These are phyloP conservation scores for Myotis daubentonii DNA, from an alignment of 2,797 vertebrate species.

Conservation along the genomic window DNA sequence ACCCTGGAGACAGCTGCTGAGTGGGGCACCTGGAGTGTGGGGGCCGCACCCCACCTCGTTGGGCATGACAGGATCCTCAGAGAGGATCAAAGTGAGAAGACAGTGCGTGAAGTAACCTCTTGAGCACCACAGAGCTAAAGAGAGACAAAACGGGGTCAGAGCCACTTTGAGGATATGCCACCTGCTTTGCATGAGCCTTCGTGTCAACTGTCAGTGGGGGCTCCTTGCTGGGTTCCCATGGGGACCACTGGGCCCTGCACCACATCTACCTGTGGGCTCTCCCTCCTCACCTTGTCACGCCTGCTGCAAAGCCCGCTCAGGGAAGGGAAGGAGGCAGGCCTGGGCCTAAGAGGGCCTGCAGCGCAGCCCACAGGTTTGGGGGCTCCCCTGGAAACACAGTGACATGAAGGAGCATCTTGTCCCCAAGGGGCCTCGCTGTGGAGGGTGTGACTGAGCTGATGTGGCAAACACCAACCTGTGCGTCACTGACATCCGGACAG, in stretches of 20 bases:
- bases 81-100: not conserved
- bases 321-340: not conserved
- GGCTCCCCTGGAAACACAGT: not conserved
- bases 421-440: not conserved
- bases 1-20: not conserved
- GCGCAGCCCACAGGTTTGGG: not conserved
- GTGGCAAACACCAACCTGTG: not conserved
- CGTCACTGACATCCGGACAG: not conserved
- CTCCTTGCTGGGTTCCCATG: not conserved
- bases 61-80: not conserved
- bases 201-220: too few species aligned
- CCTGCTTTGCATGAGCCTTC: not conserved
- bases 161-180: too few species aligned
- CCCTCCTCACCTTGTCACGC: too few species aligned
- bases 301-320: not conserved
- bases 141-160: not conserved
- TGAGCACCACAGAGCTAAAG: not conserved
- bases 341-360: not conserved
- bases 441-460: not conserved
- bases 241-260: not conserved
- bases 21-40: not conserved
- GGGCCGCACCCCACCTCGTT: not conserved
- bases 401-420: not conserved
- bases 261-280: not conserved
- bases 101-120: not conserved